Evolutionary conservation across 2,113 vertebrate genomes (phyloP), one percentile per base, ranked within the genome.

Genomic region (Macheiramphus alcinus): DNA sequence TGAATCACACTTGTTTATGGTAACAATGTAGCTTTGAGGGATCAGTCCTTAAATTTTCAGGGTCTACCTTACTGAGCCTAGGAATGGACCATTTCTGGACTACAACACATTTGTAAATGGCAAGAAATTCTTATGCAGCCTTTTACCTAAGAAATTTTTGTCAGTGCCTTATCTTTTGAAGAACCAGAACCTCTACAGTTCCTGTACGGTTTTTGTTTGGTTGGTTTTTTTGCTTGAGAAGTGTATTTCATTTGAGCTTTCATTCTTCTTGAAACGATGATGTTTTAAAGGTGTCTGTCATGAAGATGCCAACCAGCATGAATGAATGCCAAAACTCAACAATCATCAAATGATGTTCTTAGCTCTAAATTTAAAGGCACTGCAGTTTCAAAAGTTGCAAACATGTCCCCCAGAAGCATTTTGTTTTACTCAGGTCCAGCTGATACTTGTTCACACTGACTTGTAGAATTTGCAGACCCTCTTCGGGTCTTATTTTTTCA

Each of bases 71-170:
- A 97, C 97, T 98, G 98, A 98, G 98, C 98, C 98, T 98, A 98
- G 98, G 97, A 96, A 97, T 36, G 97, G 96, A 98, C 97, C 72
- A 86, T 97, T 98, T 97, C 94, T 95, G 97, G 97, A 98, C 97
- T 98, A 98, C 95, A 96, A 98, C 97, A 87, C 96, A 97, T 97
- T 97, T 98, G 98, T 98, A 98, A 98, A 98, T 98, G 98, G 98
- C 98, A 97, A 98, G 98, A 98, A 96, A 97, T 98, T 98, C 97
- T 98, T 98, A 98, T 97, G 97, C 98, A 99, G 98, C 98, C 98
- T 99, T 98, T 98, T 98, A 98, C 98, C 98, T 98, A 98, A 98
- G 98, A 98, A 98, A 98, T 98, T 98, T 98, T 98, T 97, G 98
- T 98, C 98, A 98, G 98, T 99, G 98, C 98, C 98, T 99, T 99